These are phyloP conservation scores for Adelosebastes latens DNA, from an alignment of 2,797 vertebrate species.

Conservation along the genomic window DNA sequence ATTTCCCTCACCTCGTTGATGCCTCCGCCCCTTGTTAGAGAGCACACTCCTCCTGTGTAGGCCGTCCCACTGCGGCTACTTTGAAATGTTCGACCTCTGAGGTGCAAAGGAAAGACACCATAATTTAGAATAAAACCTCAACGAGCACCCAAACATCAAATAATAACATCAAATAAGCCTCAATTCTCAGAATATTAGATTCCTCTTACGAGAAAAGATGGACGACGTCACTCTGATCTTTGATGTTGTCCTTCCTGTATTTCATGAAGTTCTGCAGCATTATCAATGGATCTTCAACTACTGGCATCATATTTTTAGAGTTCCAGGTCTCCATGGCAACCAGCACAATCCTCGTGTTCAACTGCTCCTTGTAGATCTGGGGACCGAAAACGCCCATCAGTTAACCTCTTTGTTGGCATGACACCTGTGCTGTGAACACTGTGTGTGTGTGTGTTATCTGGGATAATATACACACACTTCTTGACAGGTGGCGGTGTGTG, in stretches of 20 bases:
- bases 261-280: constrained; percentile 91
- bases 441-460: background rate
- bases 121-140: background rate
- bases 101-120: constrained; percentile 11
- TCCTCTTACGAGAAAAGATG: constrained; percentile 93
- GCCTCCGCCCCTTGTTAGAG: constrained; percentile 84
- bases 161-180: background rate
- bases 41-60: constrained; percentile 92
- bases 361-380: constrained; percentile 95
- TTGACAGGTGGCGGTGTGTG: constrained; percentile 8
- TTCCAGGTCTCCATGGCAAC: constrained; percentile 97
- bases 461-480: background rate
- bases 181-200: background rate
- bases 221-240: constrained; percentile 88
- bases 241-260: constrained; percentile 88
- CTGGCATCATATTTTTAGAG: constrained; percentile 88
- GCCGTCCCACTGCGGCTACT: constrained; percentile 92
- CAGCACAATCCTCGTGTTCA: constrained; percentile 94
- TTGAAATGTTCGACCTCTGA: constrained; percentile 92
- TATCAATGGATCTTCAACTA: constrained; percentile 88
- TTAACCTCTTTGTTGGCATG: background rate
- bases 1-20: constrained; percentile 91
- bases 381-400: constrained; percentile 33
- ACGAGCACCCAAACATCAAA: background rate
- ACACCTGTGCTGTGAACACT: constrained; percentile 20